Evolutionary conservation across 2,888 invertebrate genomes (phyloP).

Genomic region (Phymatocera aterrima): DNA sequence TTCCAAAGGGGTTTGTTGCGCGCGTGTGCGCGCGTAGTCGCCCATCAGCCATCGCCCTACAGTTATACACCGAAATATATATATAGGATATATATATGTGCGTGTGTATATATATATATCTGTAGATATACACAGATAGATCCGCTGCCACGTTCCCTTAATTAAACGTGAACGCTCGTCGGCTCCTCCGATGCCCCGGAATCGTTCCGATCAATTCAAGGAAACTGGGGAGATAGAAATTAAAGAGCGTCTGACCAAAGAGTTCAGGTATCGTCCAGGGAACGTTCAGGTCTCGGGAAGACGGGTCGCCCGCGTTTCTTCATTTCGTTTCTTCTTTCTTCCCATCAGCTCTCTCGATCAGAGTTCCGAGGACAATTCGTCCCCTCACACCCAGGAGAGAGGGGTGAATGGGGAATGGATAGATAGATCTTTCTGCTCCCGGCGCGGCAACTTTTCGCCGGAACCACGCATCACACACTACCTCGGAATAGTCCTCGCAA

Average conservation of each 20-base stretch:
- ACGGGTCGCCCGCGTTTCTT: constrained; percentile 15
- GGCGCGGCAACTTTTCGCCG: not conserved
- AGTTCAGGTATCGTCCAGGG: not conserved
- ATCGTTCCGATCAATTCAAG: constrained; percentile 41
- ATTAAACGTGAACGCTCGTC: constrained; percentile 33
- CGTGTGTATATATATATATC: not conserved
- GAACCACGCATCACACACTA: not conserved
- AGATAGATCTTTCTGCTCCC: constrained; percentile 46
- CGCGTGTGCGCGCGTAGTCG: constrained; percentile 1
- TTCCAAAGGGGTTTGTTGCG: constrained; percentile 5
- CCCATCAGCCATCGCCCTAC: not conserved
- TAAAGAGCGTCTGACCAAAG: constrained; percentile 21
- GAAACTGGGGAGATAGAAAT: constrained; percentile 38
- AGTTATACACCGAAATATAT: not conserved
- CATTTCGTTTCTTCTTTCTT: constrained; percentile 4
- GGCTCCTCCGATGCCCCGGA: constrained; percentile 22
- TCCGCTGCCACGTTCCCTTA: constrained; percentile 28
- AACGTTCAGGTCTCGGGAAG: not conserved
- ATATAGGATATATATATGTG: not conserved
- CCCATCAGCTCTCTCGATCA: constrained; percentile 29
- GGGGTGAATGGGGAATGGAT: constrained; percentile 34
- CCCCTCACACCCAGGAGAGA: not conserved
- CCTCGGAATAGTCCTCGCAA: constrained; percentile 3
- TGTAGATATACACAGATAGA: not conserved
- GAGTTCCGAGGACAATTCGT: constrained; percentile 30